Conservation (phyloP, 2,113 vertebrate genomes). For the Solea solea region DNA sequence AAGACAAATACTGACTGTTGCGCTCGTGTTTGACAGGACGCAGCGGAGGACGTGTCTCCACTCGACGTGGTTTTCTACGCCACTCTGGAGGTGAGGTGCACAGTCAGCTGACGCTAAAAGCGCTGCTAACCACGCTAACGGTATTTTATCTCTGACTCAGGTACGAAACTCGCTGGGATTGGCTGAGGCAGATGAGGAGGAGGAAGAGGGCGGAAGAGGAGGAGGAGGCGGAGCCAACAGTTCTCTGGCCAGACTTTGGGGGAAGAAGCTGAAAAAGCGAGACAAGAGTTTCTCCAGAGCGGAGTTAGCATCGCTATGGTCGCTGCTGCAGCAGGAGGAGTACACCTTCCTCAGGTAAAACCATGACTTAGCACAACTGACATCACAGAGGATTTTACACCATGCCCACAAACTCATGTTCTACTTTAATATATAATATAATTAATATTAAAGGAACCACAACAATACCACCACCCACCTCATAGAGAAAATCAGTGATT, state of each 20-base stretch:
- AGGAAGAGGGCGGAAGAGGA: slow-evolving; percentile 35
- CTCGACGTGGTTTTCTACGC: slow-evolving; percentile 89
- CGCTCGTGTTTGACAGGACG: slow-evolving; percentile 43
- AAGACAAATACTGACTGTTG: no score
- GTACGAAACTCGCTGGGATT: slow-evolving; percentile 86
- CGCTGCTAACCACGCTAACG: background rate
- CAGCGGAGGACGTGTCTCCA: slow-evolving; percentile 80
- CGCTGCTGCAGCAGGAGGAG: slow-evolving; percentile 95
- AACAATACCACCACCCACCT: no score
- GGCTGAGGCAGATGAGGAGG: slow-evolving; percentile 56
- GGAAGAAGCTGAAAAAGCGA: slow-evolving; percentile 75
- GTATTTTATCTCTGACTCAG: slow-evolving; percentile 22
- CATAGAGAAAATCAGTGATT: no score
- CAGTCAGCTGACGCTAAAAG: slow-evolving; percentile 66
- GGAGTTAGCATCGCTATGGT: slow-evolving; percentile 92
- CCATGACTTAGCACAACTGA: background rate
- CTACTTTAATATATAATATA: no score
- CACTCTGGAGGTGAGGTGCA: slow-evolving; percentile 79
- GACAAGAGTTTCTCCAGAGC: slow-evolving; percentile 76
- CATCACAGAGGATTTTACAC: no score
- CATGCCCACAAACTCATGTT: no score
- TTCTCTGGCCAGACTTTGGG: slow-evolving; percentile 84
- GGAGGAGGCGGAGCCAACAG: slow-evolving; percentile 63
- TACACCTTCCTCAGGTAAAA: slow-evolving; percentile 87
- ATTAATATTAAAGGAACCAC: no score